phyloP scores from a whole-genome alignment of 2,113 vertebrate species.

The Acanthochromis polyacanthus region DNA sequence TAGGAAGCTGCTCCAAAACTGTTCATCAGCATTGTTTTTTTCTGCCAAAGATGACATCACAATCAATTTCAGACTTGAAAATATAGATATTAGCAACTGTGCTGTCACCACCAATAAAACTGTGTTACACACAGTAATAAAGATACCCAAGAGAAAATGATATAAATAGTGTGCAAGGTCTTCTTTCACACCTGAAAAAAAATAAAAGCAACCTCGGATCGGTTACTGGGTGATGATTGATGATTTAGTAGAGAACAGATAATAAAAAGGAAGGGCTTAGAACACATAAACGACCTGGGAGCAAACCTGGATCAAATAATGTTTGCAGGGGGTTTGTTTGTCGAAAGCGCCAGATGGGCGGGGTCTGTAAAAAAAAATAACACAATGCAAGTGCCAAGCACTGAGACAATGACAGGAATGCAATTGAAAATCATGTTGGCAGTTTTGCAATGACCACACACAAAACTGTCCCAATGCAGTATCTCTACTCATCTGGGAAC shows the following conservation, averaged over 20 bases:
- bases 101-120: no score
- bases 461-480: not conserved
- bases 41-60: no score
- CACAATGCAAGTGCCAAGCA: constrained; percentile 35
- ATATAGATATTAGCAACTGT: no score
- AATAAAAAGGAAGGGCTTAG: not conserved
- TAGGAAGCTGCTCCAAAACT: no score
- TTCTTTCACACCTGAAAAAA: not conserved
- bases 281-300: not conserved
- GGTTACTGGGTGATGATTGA: not conserved
- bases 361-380: constrained; percentile 9
- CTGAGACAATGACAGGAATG: constrained; percentile 66
- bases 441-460: constrained; percentile 41
- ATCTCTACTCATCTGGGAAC: not conserved
- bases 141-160: no score
- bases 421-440: constrained; percentile 45
- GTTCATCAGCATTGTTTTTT: no score
- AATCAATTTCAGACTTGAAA: no score
- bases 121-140: no score
- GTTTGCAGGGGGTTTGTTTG: constrained; percentile 34
- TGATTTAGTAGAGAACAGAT: not conserved
- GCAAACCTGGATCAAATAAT: not conserved
- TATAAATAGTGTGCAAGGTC: no score
- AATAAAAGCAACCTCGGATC: not conserved
- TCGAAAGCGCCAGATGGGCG: constrained; percentile 35